A percentile compares a stretch with the other conserved stretches of the same genome.
Conservation (phyloP, 2,888 invertebrate species). For the Falcaria lacertinaria region DNA sequence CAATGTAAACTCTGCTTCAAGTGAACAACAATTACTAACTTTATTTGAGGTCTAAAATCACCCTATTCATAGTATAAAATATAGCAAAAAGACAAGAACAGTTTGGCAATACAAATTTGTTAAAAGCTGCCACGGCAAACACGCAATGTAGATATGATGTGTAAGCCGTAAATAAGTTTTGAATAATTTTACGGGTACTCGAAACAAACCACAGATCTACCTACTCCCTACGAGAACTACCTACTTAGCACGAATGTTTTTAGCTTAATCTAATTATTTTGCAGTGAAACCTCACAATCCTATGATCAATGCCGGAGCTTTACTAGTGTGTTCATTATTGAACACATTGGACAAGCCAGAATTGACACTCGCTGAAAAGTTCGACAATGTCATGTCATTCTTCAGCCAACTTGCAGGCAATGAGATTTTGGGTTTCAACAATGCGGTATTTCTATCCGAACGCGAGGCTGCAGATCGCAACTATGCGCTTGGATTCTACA, state of each 20-base stretch:
- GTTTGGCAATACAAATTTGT: too few species aligned
- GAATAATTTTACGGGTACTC: too few species aligned
- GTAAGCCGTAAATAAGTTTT: too few species aligned
- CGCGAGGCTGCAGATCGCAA: slow-evolving; percentile 98
- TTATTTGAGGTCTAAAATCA: too few species aligned
- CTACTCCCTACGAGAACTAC: too few species aligned
- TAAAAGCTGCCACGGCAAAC: too few species aligned
- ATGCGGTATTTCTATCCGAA: slow-evolving; percentile 97
- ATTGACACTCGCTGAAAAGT: slow-evolving; percentile 94
- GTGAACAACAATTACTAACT: too few species aligned
- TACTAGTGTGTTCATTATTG: slow-evolving; percentile 92
- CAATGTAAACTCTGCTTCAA: too few species aligned
- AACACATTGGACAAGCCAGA: slow-evolving; percentile 91
- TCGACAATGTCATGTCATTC: slow-evolving; percentile 93
- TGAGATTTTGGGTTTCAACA: slow-evolving; percentile 94
- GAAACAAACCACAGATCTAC: too few species aligned
- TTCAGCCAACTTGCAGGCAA: slow-evolving; percentile 94
- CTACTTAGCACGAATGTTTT: too few species aligned
- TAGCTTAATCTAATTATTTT: slow-evolving; percentile 22
- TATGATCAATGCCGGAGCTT: slow-evolving; percentile 99
- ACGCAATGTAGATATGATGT: slow-evolving; percentile 4
- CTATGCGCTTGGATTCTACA: slow-evolving; percentile 98
- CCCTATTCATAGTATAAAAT: too few species aligned
- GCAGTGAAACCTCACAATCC: slow-evolving; percentile 99
- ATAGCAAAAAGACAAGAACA: too few species aligned